Evolutionary conservation across 2,888 invertebrate genomes (phyloP).

Genomic region (Synanthedon tipuliformis): DNA sequence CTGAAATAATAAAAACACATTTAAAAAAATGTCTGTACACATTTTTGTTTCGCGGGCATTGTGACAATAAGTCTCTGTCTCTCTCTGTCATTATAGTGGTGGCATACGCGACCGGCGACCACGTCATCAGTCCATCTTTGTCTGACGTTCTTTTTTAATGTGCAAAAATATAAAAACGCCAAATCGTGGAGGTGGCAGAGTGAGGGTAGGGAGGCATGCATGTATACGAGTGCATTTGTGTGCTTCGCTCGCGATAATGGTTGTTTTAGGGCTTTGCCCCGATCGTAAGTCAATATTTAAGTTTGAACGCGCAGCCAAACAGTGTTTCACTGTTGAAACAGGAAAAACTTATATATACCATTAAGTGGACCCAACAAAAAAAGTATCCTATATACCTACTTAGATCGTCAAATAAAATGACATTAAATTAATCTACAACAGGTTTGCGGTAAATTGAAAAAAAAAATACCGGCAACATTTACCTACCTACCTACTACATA

Average conservation of each 20-base stretch:
- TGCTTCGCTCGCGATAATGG: constrained; percentile 51
- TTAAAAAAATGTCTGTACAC: constrained; percentile 66
- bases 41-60: constrained; percentile 64
- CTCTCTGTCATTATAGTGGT: constrained; percentile 59
- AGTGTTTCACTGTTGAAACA: constrained; percentile 6
- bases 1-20: constrained; percentile 67
- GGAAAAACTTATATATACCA: constrained; percentile 4
- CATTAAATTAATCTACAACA: no score
- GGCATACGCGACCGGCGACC: constrained; percentile 23
- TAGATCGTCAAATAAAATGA: no score
- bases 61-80: constrained; percentile 57
- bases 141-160: constrained; percentile 65
- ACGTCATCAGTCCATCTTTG: constrained; percentile 69
- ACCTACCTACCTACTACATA: no score
- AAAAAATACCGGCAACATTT: no score
- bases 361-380: background rate
- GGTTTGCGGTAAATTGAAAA: no score
- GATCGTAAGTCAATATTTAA: constrained; percentile 60
- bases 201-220: constrained; percentile 26
- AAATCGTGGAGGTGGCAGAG: constrained; percentile 38
- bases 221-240: constrained; percentile 44
- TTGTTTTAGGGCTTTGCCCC: constrained; percentile 63
- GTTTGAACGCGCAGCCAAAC: constrained; percentile 4
- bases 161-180: constrained; percentile 70
- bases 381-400: no score